Evolutionary conservation across 2,888 invertebrate genomes (phyloP).

Genomic region (Drosophila kokeensis): DNA sequence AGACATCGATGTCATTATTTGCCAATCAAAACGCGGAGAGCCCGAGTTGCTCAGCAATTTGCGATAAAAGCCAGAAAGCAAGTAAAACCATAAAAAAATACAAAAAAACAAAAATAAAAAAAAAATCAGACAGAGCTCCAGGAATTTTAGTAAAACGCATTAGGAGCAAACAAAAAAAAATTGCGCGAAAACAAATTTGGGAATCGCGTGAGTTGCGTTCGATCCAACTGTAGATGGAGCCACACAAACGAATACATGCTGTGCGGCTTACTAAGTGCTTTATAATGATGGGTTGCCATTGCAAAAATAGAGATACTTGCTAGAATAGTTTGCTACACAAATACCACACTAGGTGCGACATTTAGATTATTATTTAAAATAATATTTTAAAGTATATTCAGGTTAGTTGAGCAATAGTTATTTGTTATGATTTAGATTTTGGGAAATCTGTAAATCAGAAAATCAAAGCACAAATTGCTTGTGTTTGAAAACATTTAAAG

Average conservation of each 20-base stretch:
- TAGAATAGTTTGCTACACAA: not conserved
- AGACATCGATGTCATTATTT: constrained; percentile 65
- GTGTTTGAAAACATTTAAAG: not conserved
- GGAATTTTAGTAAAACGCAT: constrained; percentile 36
- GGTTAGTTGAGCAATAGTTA: not conserved
- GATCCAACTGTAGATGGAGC: constrained; percentile 27
- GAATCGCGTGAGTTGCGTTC: constrained; percentile 47
- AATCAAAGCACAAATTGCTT: not conserved
- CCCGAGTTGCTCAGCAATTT: constrained; percentile 32
- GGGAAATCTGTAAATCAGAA: not conserved
- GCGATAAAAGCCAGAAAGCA: constrained; percentile 58
- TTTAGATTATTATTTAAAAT: not conserved
- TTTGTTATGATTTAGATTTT: not conserved
- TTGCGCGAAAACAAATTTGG: constrained; percentile 39
- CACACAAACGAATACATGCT: constrained; percentile 1
- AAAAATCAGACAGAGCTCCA: constrained; percentile 9
- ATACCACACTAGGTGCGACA: not conserved
- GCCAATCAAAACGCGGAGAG: constrained; percentile 54
- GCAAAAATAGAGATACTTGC: not conserved
- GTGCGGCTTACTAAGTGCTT: not conserved
- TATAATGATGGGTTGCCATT: not conserved
- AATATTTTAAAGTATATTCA: not conserved
- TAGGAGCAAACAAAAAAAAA: constrained; percentile 26
- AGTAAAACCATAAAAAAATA: not conserved
- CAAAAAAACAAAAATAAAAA: not conserved